phyloP scores from a whole-genome alignment of 2,888 invertebrate species.

The Conistra vaccinii region DNA sequence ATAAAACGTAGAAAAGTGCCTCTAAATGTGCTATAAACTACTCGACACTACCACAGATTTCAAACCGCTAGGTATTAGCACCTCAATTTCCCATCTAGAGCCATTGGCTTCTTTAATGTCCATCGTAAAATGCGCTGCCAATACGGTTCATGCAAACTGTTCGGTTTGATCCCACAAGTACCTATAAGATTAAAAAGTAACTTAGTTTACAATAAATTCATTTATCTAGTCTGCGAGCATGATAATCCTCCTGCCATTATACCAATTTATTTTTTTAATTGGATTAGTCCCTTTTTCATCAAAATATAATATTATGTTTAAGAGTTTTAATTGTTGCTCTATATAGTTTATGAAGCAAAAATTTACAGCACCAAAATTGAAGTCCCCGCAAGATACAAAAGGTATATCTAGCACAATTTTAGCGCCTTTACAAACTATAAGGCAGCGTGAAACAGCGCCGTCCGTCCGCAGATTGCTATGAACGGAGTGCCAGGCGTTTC shows the following conservation, averaged over 20 bases:
- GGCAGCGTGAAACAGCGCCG: slow-evolving; percentile 48
- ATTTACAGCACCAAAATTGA: background rate
- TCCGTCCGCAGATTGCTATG: slow-evolving; percentile 69
- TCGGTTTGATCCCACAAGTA: background rate
- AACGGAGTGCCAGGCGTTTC: slow-evolving; percentile 66
- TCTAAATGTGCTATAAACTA: slow-evolving; percentile 47
- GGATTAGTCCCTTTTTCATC: background rate
- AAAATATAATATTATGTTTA: background rate
- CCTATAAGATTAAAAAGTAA: background rate
- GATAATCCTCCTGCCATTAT: background rate
- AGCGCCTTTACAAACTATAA: slow-evolving; percentile 54
- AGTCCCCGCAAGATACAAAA: slow-evolving; percentile 1
- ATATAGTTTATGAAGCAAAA: background rate
- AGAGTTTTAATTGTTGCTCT: background rate
- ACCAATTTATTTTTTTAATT: background rate
- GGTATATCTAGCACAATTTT: slow-evolving; percentile 47
- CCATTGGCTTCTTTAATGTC: slow-evolving; percentile 9
- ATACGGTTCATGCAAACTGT: slow-evolving; percentile 23
- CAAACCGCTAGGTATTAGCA: slow-evolving; percentile 17
- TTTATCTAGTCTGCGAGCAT: background rate
- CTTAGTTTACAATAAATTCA: background rate
- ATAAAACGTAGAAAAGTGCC: slow-evolving; percentile 45
- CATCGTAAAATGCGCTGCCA: slow-evolving; percentile 17
- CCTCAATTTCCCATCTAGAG: slow-evolving; percentile 27
- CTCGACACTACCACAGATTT: slow-evolving; percentile 26